phyloP scores from a whole-genome alignment of 2,888 invertebrate species.

The Acleris holmiana region DNA sequence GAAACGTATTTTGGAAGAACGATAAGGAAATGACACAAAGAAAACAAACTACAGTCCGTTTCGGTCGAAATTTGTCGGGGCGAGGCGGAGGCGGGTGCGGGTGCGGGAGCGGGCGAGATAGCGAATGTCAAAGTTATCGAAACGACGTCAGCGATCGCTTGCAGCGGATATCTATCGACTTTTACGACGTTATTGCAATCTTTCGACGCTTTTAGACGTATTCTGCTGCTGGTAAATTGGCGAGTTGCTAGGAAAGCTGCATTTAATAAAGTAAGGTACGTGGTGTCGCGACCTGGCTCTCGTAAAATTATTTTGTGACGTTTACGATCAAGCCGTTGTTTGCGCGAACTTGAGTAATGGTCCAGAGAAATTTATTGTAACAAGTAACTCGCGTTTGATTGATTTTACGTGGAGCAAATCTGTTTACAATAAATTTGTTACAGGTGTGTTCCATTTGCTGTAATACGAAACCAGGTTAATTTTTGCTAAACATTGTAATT shows the following conservation, averaged over 20 bases:
- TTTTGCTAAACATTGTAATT: too few relatives aligned
- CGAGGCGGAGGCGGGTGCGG: conserved; percentile 47
- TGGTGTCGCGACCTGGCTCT: conserved; percentile 26
- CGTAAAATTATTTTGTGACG: conserved; percentile 38
- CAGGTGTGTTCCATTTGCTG: neutral
- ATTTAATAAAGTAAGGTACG: conserved; percentile 35
- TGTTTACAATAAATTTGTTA: neutral
- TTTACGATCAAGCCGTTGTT: conserved; percentile 32
- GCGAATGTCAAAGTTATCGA: conserved; percentile 77
- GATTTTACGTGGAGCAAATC: conserved; percentile 2
- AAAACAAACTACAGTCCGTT: conserved; percentile 81
- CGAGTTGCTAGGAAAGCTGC: conserved; percentile 31
- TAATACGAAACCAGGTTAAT: too few relatives aligned
- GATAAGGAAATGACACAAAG: conserved; percentile 85
- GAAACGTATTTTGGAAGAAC: conserved; percentile 83
- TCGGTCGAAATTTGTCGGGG: conserved; percentile 76
- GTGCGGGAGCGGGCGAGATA: conserved; percentile 54
- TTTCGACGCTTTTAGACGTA: conserved; percentile 48
- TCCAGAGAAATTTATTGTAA: conserved; percentile 1
- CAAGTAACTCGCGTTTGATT: conserved; percentile 7
- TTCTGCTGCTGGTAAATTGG: conserved; percentile 46
- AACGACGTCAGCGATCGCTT: conserved; percentile 75
- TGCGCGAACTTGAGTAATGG: conserved; percentile 34
- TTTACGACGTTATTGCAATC: conserved; percentile 51
- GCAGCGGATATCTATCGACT: conserved; percentile 68